phyloP scores from a whole-genome alignment of 2,888 invertebrate genomes.

The Amiota communis region DNA sequence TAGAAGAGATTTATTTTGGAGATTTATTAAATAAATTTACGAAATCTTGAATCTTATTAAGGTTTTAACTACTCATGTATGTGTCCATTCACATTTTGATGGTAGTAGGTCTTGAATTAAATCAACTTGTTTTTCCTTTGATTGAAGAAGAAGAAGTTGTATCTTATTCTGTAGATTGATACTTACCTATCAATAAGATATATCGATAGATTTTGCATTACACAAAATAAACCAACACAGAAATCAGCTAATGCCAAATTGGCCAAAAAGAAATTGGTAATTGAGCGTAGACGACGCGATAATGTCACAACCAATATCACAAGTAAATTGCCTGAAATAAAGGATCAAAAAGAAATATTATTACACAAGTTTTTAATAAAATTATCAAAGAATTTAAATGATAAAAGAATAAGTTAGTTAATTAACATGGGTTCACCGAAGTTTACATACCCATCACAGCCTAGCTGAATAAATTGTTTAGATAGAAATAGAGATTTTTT shows the following conservation, averaged over 20 bases:
- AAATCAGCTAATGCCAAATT: constrained; percentile 93
- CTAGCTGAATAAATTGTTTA: too few relatives aligned
- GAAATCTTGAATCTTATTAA: too few relatives aligned
- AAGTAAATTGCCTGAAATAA: constrained; percentile 84
- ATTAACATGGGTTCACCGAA: too few relatives aligned
- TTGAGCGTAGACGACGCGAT: constrained; percentile 86
- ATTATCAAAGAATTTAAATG: neutral
- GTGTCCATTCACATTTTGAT: too few relatives aligned
- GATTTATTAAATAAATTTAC: too few relatives aligned
- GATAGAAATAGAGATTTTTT: too few relatives aligned
- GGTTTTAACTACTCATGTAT: too few relatives aligned
- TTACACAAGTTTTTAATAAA: constrained; percentile 31
- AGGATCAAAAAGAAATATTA: constrained; percentile 19
- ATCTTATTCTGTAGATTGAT: constrained; percentile 12
- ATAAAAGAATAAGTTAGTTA: too few relatives aligned
- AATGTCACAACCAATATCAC: constrained; percentile 89
- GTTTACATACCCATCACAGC: too few relatives aligned
- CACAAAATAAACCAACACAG: constrained; percentile 93
- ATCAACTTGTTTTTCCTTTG: too few relatives aligned
- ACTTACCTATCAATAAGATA: constrained; percentile 84
- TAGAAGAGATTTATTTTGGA: too few relatives aligned
- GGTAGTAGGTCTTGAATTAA: neutral
- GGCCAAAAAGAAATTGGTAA: constrained; percentile 93
- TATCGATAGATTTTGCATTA: constrained; percentile 89
- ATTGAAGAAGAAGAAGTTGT: too few relatives aligned